Evolutionary conservation across 2,888 invertebrate genomes (phyloP).

Genomic region (Lathronympha strigana): DNA sequence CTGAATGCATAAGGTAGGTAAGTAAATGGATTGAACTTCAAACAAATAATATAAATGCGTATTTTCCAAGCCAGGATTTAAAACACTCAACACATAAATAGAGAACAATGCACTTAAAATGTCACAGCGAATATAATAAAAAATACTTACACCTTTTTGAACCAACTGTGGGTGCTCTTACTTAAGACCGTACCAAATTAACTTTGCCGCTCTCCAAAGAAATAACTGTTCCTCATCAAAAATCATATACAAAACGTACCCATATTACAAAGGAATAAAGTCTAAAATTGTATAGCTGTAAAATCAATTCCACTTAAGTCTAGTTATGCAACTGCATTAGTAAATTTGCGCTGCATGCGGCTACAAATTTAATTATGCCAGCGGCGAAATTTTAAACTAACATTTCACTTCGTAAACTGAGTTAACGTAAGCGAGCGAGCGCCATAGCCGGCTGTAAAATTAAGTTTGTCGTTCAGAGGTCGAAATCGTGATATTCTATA

Average conservation of each 20-base stretch:
- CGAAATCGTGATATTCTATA: constrained; percentile 30
- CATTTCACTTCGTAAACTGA: not conserved
- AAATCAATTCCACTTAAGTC: not conserved
- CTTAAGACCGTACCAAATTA: constrained; percentile 5
- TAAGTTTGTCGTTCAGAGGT: constrained; percentile 25
- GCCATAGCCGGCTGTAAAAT: not conserved
- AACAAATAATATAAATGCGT: no score
- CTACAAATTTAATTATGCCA: constrained; percentile 17
- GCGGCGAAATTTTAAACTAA: constrained; percentile 6
- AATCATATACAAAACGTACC: not conserved
- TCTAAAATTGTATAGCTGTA: not conserved
- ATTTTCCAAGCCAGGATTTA: no score
- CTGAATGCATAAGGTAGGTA: no score
- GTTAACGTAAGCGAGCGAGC: not conserved
- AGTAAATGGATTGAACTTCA: no score
- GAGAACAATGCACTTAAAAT: constrained; percentile 6
- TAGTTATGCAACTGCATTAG: constrained; percentile 2
- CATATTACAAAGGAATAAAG: not conserved
- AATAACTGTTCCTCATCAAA: not conserved
- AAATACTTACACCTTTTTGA: constrained; percentile 7
- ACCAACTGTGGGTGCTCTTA: constrained; percentile 9
- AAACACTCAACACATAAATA: no score
- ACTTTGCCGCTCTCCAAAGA: not conserved
- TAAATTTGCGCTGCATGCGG: constrained; percentile 9
- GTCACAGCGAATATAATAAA: constrained; percentile 4